Base-by-base conservation (phyloP, 2,797 vertebrate genomes). In the Artibeus lituratus region DNA sequence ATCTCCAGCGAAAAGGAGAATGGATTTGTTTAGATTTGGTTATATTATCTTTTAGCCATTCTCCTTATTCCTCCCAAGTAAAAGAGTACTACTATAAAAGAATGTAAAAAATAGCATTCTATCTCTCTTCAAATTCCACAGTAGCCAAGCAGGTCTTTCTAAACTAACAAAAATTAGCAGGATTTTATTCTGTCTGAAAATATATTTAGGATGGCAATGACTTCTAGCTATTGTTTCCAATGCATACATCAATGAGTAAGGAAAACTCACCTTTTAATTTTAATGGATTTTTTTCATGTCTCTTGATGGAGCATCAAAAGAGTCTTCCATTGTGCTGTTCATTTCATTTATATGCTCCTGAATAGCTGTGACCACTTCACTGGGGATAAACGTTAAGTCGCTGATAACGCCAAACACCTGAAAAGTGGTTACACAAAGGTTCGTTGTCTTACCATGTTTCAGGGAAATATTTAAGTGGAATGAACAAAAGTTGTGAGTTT, bases 331-430 rank as follows among this genome's bases (percentile, higher is more conserved):
- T 7, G 21, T 3, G 0, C 67, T 91, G 55, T 98, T 92, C 47
- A 42, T 93, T 94, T 97, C 22, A 0, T n/a, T 96, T 94, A 96
- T 0, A 6, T 4, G 11, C 10, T 98, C 97, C 91, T 98, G 97
- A 94, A 96, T 94, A 2, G 94, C 94, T 65, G 80, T 44, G 90
- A 94, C 70, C 80, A 82, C 77, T 90, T 97, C 97, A 57, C 93
- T 95, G n/a, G 97, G 94, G 49, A 95, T 80, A 22, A 97, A 95
- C 32, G 81, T 97, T 55, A 97, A 93, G 53, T 95, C 97, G 67
- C 98, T 97, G 93, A 98, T 91, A 78, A 99, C 98, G 88, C 99
- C 99, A 83, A 99, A 98, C 69, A 99, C 98, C 99, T 99, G 97
- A 93, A 97, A 97, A 97, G 85, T 0, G 37, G 49, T 95, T 84